Base-by-base conservation (phyloP, 2,113 vertebrate species). In the Silurus glanis region DNA sequence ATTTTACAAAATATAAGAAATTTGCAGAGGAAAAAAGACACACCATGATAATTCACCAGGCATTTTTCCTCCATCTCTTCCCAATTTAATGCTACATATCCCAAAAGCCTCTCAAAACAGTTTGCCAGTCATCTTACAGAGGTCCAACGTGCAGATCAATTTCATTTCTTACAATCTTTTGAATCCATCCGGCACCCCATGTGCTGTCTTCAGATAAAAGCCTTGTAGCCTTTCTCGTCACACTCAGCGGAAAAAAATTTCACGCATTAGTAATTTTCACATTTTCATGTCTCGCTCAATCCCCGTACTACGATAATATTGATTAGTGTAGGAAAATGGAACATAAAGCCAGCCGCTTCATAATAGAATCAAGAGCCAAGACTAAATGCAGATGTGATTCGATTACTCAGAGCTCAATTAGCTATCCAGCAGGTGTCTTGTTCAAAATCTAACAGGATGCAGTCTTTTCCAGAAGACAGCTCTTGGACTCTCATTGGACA, bases 361-460 rank as follows among this genome's bases (percentile, higher is more conserved):
- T 69, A 47, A 53, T 58, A 80, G 49, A 66, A 61, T 79, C 84
- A 79, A 56, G 17, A 67, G 61, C 75, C 84, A 67, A 80, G 75
- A 56, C 59, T 67, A 85, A 80, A 85, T 56, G 74, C 49, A 69
- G 51, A 67, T 55, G 45, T 85, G 75, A 85, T 67, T 85, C 2
- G 75, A 80, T 85, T 79, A 80, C 45, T 47, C 61, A n/a, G 49
- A 67, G 51, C 12, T 45, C 58, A 79, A 85, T 67, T 67, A 69
- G 61, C 21, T 45, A 55, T 66, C 49, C 10, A 8, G 6, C 49
- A 14, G n/a, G 5, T 53, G 14, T 51, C 72, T 53, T n/a, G 7
- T 64, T 78, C 64, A 75, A 76, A 84, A 53, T 55, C 25, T n/a
- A 49, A 37, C 84, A 56, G 25, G 61, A 67, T 51, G 61, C 58